phyloP scores from a whole-genome alignment of 2,888 invertebrate genomes.

The Dexiosoma caninum region DNA sequence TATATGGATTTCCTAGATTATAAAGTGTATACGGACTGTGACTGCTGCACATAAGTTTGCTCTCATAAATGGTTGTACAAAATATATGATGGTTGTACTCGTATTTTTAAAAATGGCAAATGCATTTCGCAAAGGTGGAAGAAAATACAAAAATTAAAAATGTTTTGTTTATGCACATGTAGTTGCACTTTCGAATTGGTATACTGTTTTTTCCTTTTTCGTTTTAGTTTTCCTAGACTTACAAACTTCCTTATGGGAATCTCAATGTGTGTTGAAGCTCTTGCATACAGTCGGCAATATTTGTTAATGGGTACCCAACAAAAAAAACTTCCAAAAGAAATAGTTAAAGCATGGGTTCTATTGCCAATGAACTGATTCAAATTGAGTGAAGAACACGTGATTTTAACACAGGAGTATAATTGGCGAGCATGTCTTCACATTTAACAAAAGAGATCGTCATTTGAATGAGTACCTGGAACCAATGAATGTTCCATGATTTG shows the following conservation, averaged over 20 bases:
- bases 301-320: background rate
- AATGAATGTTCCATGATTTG: no score
- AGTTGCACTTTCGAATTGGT: background rate
- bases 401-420: no score
- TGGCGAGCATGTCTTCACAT: no score
- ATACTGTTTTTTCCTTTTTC: background rate
- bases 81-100: conserved; percentile 6
- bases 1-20: background rate
- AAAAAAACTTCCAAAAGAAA: no score
- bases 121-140: conserved; percentile 27
- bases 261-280: background rate
- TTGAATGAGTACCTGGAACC: no score
- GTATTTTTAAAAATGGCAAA: conserved; percentile 8
- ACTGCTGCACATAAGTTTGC: background rate
- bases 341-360: no score
- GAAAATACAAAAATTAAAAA: background rate
- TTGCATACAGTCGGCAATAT: background rate
- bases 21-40: background rate
- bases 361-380: no score
- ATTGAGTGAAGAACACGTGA: no score
- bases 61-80: background rate
- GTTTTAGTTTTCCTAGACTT: conserved; percentile 13
- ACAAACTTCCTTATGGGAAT: background rate
- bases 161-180: background rate
- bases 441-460: no score